These are phyloP conservation scores for Aleiodes alternator DNA, from an alignment of 2,888 invertebrate species.

Conservation along the genomic window DNA sequence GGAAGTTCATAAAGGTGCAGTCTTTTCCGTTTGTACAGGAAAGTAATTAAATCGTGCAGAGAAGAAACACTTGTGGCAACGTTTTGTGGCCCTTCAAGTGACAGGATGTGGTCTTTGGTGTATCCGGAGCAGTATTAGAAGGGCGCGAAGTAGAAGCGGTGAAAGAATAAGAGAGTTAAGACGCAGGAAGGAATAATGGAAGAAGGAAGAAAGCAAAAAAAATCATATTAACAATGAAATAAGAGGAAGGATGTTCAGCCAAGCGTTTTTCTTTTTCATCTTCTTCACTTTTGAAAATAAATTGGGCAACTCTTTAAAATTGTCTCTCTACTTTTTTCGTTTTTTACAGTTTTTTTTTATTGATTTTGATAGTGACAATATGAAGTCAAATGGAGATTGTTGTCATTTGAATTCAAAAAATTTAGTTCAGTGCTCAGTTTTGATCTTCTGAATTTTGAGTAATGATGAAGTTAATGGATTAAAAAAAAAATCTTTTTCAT, in stretches of 20 bases:
- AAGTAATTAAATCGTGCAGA: constrained; percentile 61
- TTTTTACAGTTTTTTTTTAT: constrained; percentile 7
- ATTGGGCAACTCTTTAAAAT: constrained; percentile 35
- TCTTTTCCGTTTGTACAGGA: constrained; percentile 54
- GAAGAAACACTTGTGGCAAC: constrained; percentile 53
- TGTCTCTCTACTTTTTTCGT: constrained; percentile 27
- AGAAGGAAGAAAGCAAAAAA: constrained; percentile 48
- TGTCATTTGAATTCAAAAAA: neutral
- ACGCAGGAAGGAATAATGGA: constrained; percentile 56
- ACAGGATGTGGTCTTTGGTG: constrained; percentile 62
- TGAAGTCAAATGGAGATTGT: neutral
- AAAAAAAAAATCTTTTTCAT: no score
- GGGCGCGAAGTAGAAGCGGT: constrained; percentile 43
- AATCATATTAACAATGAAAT: constrained; percentile 48
- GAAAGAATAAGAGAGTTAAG: constrained; percentile 40
- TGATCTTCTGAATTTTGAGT: no score
- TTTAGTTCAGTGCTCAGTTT: neutral
- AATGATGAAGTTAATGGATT: no score
- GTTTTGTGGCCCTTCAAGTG: constrained; percentile 37
- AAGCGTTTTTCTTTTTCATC: constrained; percentile 59
- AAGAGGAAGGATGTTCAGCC: constrained; percentile 64
- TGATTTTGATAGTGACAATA: constrained; percentile 19
- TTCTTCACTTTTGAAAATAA: neutral
- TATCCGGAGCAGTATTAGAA: constrained; percentile 55
- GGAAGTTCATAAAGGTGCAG: constrained; percentile 43